phyloP scores from a whole-genome alignment of 2,888 invertebrate genomes.

The Lasiommata megera region DNA sequence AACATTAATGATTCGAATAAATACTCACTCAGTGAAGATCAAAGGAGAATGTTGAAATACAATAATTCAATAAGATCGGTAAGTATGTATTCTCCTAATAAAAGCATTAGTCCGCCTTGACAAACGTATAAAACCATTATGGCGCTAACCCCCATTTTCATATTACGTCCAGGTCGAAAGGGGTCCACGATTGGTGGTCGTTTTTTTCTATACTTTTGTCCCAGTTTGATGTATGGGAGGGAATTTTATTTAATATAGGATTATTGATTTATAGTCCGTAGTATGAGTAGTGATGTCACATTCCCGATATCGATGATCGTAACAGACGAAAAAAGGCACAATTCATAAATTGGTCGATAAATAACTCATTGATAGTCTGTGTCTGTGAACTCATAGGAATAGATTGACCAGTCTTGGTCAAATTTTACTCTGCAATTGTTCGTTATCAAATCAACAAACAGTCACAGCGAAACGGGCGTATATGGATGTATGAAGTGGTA shows the following conservation, averaged over 20 bases:
- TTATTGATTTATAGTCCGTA: conserved; percentile 69
- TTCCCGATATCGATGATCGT: neutral
- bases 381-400: too few species aligned
- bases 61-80: conserved; percentile 56
- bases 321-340: too few species aligned
- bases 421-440: too few species aligned
- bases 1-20: neutral
- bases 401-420: too few species aligned
- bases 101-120: conserved; percentile 60
- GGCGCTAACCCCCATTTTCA: conserved; percentile 37
- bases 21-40: neutral
- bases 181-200: conserved; percentile 46
- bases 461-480: too few species aligned
- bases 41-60: conserved; percentile 20
- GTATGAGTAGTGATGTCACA: conserved; percentile 35
- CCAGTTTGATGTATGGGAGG: conserved; percentile 61
- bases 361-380: too few species aligned
- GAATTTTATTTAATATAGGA: conserved; percentile 74
- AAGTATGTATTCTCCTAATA: conserved; percentile 65
- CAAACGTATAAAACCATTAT: conserved; percentile 45
- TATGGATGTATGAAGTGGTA: too few species aligned
- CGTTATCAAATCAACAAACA: too few species aligned
- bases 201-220: conserved; percentile 53
- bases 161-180: conserved; percentile 28
- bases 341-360: too few species aligned